Percentiles rank a stretch among this genome's conserved stretches.
phyloP scores from a whole-genome alignment of 2,888 invertebrate genomes.

The Metopia argyrocephala region DNA sequence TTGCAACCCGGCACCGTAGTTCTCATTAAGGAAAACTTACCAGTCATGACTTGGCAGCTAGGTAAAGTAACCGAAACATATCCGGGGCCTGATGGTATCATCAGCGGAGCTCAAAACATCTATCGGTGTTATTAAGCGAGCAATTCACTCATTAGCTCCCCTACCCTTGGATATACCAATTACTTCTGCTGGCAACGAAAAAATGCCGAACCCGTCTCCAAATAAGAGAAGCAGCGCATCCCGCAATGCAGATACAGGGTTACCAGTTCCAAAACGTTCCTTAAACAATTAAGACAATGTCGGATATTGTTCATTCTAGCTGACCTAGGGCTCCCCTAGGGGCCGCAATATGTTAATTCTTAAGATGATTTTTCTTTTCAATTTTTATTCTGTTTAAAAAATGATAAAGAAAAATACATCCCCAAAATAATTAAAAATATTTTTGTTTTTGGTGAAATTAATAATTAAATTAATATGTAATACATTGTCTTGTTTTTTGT shows the following conservation, averaged over 20 bases:
- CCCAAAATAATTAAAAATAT: too few relatives aligned
- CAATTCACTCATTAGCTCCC: neutral
- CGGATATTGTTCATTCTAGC: neutral
- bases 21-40: neutral
- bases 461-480: too few relatives aligned
- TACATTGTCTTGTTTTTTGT: constrained; percentile 68
- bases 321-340: too few relatives aligned
- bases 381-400: too few relatives aligned
- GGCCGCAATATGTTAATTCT: too few relatives aligned
- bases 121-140: neutral
- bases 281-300: neutral
- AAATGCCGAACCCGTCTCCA: too few relatives aligned
- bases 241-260: neutral
- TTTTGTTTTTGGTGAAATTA: too few relatives aligned
- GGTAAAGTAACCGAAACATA: neutral
- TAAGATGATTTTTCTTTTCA: too few relatives aligned
- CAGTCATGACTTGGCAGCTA: neutral
- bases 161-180: neutral
- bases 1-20: neutral
- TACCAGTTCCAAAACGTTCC: neutral
- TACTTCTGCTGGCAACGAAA: neutral
- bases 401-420: too few relatives aligned
- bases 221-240: neutral
- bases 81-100: neutral
- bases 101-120: constrained; percentile 7